These are phyloP conservation scores for Alsophila aescularia DNA, from an alignment of 2,888 invertebrate species.

Conservation along the genomic window DNA sequence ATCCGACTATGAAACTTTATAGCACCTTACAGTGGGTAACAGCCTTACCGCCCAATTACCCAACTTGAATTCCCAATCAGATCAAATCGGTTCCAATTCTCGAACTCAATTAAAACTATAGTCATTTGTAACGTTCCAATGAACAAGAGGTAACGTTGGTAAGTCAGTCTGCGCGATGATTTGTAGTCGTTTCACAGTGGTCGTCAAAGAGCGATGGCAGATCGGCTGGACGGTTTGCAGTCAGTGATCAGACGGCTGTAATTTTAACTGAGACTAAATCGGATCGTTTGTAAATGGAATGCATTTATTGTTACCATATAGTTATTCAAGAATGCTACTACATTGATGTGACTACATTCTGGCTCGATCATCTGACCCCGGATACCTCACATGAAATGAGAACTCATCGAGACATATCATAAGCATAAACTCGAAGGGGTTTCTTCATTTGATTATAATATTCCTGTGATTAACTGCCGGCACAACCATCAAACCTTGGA, in stretches of 20 bases:
- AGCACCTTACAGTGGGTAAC: constrained; percentile 36
- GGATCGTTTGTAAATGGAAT: background rate
- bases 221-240: background rate
- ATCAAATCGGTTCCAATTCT: constrained; percentile 47
- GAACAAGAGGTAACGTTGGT: constrained; percentile 33
- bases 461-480: too few relatives aligned
- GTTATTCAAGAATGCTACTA: background rate
- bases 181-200: background rate
- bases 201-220: background rate
- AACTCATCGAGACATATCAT: too few relatives aligned
- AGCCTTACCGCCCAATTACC: constrained; percentile 39
- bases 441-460: too few relatives aligned
- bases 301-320: background rate
- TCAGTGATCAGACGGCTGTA: background rate
- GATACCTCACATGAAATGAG: too few relatives aligned
- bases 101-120: constrained; percentile 71
- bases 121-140: constrained; percentile 56
- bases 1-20: constrained; percentile 19
- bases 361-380: too few relatives aligned
- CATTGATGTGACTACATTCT: background rate
- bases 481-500: too few relatives aligned
- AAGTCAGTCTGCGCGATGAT: constrained; percentile 1
- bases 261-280: background rate
- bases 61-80: constrained; percentile 55
- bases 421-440: too few relatives aligned